These are phyloP conservation scores for Epicampocera succincta DNA, from an alignment of 2,888 invertebrate species.

Conservation along the genomic window DNA sequence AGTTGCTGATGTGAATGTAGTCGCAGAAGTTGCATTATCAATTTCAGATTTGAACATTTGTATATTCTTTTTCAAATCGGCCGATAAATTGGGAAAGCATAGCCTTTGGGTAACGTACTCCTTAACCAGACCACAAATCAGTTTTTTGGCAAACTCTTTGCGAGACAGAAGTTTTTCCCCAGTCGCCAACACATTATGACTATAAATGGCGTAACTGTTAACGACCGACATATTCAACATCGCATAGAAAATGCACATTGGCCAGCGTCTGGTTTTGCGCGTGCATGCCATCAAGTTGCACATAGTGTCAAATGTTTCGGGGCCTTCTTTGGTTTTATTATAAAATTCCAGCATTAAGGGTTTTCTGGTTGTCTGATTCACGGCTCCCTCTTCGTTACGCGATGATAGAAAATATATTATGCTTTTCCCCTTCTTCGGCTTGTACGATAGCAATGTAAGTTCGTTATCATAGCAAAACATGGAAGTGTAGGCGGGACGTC, in stretches of 20 bases:
- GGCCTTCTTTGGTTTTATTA: conserved; percentile 15
- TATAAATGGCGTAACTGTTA: neutral
- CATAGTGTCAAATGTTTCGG: conserved; percentile 39
- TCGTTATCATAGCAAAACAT: conserved; percentile 52
- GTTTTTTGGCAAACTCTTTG: no score
- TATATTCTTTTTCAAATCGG: no score
- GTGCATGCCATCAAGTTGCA: conserved; percentile 21
- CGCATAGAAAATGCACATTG: conserved; percentile 28
- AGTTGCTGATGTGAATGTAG: no score
- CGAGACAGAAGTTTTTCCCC: neutral
- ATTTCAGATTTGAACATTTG: no score
- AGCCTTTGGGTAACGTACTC: no score
- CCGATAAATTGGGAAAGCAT: no score
- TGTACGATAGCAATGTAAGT: conserved; percentile 46
- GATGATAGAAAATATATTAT: conserved; percentile 9
- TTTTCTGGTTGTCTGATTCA: conserved; percentile 20
- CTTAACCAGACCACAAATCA: no score
- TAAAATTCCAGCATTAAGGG: conserved; percentile 50
- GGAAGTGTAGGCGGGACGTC: conserved; percentile 42
- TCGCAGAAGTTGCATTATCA: no score
- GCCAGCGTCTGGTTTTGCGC: conserved; percentile 43
- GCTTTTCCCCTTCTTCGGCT: conserved; percentile 39
- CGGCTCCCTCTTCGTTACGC: conserved; percentile 27
- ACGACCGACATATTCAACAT: conserved; percentile 32
- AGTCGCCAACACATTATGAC: neutral